These are phyloP conservation scores for Antechinus stuartii DNA, from an alignment of 2,113 vertebrate species.

Conservation along the genomic window DNA sequence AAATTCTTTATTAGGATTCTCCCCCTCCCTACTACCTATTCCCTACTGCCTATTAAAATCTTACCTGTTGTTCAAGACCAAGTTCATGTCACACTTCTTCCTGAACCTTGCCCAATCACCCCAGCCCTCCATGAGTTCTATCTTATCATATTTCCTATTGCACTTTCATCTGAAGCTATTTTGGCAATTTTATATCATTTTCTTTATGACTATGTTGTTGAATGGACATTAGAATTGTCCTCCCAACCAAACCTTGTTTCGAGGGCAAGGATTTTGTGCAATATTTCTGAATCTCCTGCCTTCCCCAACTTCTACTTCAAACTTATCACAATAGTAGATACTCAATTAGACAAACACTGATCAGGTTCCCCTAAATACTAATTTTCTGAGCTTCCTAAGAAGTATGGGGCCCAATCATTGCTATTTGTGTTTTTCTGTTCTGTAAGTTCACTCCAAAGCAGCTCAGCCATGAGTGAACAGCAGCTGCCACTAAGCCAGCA, in stretches of 20 bases:
- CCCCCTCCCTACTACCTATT: not conserved
- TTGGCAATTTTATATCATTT: not conserved
- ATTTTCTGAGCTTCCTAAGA: slow-evolving; percentile 60
- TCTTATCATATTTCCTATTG: not conserved
- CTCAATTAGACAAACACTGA: not conserved
- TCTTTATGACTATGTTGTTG: not conserved
- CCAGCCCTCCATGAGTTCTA: not conserved
- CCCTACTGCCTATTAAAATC: not conserved
- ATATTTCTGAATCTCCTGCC: not conserved
- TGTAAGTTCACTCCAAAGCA: slow-evolving; percentile 72
- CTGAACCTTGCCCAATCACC: not conserved
- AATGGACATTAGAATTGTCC: not conserved
- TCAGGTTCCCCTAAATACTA: slow-evolving; percentile 64
- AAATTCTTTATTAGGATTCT: not conserved
- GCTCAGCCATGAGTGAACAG: slow-evolving; percentile 72
- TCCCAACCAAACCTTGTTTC: not conserved
- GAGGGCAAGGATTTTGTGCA: not conserved
- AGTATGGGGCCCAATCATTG: slow-evolving; percentile 46
- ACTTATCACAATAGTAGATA: not conserved
- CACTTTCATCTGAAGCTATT: not conserved
- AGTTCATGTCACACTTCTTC: not conserved
- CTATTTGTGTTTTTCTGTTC: slow-evolving; percentile 63
- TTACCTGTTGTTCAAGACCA: not conserved
- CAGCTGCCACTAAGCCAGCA: slow-evolving; percentile 75
- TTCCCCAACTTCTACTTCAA: not conserved